Percentiles rank a stretch among this genome's conserved stretches.
These are phyloP conservation scores for Callosobruchus maculatus DNA, from an alignment of 2,888 invertebrate species.

Conservation along the genomic window DNA sequence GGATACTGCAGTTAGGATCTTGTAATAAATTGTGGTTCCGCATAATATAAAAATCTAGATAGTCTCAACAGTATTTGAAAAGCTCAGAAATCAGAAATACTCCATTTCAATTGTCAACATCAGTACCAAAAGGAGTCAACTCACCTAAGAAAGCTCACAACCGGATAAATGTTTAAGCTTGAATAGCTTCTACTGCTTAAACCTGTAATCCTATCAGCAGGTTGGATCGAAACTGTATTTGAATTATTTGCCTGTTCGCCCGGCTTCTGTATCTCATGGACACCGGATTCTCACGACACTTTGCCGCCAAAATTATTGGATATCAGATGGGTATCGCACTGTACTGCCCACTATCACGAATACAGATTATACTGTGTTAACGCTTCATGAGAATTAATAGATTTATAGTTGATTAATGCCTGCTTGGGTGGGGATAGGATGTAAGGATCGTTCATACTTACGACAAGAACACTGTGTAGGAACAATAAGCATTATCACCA, in stretches of 20 bases:
- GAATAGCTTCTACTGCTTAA: background rate
- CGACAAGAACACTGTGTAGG: background rate
- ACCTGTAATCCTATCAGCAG: constrained; percentile 6
- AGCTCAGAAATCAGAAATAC: no score
- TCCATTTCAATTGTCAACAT: no score
- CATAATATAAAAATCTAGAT: no score
- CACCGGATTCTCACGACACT: background rate
- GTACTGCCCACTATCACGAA: background rate
- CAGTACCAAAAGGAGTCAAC: no score
- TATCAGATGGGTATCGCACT: background rate
- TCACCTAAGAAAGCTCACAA: constrained; percentile 1
- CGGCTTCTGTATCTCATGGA: constrained; percentile 41
- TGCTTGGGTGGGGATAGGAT: background rate
- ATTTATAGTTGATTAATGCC: background rate
- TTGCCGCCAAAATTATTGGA: background rate
- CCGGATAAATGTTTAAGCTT: background rate
- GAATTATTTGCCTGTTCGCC: constrained; percentile 49
- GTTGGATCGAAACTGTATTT: constrained; percentile 52
- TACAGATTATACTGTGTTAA: background rate
- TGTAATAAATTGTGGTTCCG: no score
- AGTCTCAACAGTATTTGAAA: no score
- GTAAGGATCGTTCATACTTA: background rate
- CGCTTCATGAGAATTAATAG: background rate
- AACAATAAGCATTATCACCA: background rate
- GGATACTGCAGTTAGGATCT: no score